Conservation (phyloP, 2,113 vertebrate genomes). For the Tragelaphus scriptus region DNA sequence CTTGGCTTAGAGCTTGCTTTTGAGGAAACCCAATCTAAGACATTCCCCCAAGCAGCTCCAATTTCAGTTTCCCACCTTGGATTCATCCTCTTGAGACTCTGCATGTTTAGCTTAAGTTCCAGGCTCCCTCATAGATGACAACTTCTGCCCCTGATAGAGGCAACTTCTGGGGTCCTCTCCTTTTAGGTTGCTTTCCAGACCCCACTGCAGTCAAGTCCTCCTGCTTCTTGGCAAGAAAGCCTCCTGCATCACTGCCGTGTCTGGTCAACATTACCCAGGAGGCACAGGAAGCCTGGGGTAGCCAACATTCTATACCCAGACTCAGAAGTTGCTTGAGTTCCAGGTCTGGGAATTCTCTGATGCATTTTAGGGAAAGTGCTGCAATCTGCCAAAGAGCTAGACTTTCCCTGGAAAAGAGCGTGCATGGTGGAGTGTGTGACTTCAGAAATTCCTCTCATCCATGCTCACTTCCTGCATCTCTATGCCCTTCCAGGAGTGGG, state of each 20-base stretch:
- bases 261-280: background rate
- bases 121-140: background rate
- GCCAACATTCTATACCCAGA: background rate
- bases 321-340: background rate
- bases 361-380: background rate
- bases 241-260: background rate
- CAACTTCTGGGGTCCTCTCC: background rate
- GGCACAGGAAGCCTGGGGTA: background rate
- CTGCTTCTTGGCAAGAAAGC: background rate
- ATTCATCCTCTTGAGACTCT: background rate
- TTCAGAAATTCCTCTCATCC: background rate
- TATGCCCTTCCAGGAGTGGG: background rate
- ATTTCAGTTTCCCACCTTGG: background rate
- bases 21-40: background rate
- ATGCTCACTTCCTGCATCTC: background rate
- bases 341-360: background rate
- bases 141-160: background rate
- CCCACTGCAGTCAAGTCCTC: background rate
- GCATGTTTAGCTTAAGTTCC: background rate
- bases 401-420: background rate
- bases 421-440: fast-evolving
- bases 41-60: background rate
- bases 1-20: background rate
- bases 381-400: background rate
- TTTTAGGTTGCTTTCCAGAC: background rate